Evolutionary conservation across 2,888 invertebrate genomes (phyloP), one percentile per base, ranked within the genome.

Genomic region (Coremacera marginata): DNA sequence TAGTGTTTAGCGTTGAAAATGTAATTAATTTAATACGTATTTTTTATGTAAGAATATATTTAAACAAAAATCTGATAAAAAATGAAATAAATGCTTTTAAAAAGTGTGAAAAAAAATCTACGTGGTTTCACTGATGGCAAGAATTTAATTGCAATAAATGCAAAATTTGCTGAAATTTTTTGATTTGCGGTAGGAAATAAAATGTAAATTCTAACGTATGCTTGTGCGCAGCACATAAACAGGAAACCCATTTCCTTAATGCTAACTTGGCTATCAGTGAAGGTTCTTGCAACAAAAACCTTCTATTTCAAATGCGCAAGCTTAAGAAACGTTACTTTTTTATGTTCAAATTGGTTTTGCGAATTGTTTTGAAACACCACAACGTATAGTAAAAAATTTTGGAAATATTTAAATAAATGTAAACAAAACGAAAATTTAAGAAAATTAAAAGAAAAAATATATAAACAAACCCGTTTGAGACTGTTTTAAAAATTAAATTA

Each of bases 1-100:
- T 65, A 74, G 74, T 74, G 73, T 74, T 73, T 74, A 74, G 55
- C 55, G 74, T 74, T 74, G 65, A 67, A 74, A 65, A 52, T 74
- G 65, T 67, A 74, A 74, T 67, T 74, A 74, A 73, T 19, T 31
- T 63, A 63, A 73, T 31, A 51, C 70, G 76, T 62, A 70, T 74
- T 68, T 71, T 68, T 70, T 77, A 63, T 62, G 73, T 70, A 74
- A 74, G 16, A 60, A 31, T 60, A 49, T 37, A 72, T 16, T 57
- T 25, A 52, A 65, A 27, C 11, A 68, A 68, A 68, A 68, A 68
- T n/a, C 11, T 44, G 31, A 68, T 5, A 44, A 68, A 57, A n/a
- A 31, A 74, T 73, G 34, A 62, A 63, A 63, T 31, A 52, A 31
- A 67, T 74, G 52, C 74, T 74, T 74, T 74, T 8, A 37, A 74